These are phyloP conservation scores for Orthosia incerta DNA, from an alignment of 2,888 invertebrate genomes.

Conservation along the genomic window DNA sequence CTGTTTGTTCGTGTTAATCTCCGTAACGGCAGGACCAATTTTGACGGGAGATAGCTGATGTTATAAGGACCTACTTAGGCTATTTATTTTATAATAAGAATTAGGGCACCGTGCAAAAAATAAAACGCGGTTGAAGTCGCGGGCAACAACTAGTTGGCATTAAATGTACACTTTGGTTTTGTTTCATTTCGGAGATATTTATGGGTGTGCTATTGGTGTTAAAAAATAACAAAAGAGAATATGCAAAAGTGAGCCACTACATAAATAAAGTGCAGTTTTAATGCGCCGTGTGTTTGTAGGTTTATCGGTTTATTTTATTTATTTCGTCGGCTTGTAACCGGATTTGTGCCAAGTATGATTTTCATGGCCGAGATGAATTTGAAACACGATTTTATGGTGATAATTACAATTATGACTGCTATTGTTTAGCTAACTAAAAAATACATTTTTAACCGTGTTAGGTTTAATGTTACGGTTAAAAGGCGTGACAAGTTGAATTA, in stretches of 20 bases:
- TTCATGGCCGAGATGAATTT: conserved; percentile 20
- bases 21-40: too few relatives aligned
- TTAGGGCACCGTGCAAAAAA: too few relatives aligned
- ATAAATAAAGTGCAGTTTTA: conserved; percentile 38
- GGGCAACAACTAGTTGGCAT: not conserved
- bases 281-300: conserved; percentile 26
- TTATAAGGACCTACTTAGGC: too few relatives aligned
- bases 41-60: too few relatives aligned
- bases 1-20: too few relatives aligned
- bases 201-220: not conserved
- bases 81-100: too few relatives aligned
- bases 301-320: conserved; percentile 44
- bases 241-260: conserved; percentile 33
- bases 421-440: conserved; percentile 39
- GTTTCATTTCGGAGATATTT: conserved; percentile 9
- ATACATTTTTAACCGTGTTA: conserved; percentile 30
- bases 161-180: conserved; percentile 19
- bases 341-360: conserved; percentile 32
- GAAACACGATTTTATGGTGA: conserved; percentile 39
- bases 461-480: conserved; percentile 42
- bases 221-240: conserved; percentile 26
- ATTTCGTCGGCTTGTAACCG: conserved; percentile 51
- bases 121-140: too few relatives aligned
- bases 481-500: conserved; percentile 33
- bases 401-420: conserved; percentile 37